These are phyloP conservation scores for Rugalucina vietnamica DNA, from an alignment of 2,888 invertebrate species.

Conservation along the genomic window DNA sequence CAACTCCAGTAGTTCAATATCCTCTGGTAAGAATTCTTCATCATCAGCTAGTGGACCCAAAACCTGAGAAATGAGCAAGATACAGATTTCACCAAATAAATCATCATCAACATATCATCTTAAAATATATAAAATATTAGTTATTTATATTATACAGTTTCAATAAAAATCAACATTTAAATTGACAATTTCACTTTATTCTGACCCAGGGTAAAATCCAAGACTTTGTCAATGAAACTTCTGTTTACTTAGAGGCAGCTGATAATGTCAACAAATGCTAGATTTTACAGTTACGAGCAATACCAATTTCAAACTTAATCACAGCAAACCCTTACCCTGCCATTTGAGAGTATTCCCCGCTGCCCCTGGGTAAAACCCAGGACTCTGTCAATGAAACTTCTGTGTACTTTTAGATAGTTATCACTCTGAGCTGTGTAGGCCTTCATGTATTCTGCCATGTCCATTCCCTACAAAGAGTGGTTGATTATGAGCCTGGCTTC, in stretches of 20 bases:
- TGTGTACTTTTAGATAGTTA: conserved; percentile 84
- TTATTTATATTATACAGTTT: too few relatives aligned
- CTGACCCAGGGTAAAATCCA: conserved; percentile 88
- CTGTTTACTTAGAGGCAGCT: conserved; percentile 85
- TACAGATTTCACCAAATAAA: too few relatives aligned
- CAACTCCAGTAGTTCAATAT: conserved; percentile 93
- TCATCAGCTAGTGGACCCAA: conserved; percentile 91
- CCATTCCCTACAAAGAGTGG: conserved; percentile 85
- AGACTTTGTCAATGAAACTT: conserved; percentile 89
- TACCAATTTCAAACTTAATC: too few relatives aligned
- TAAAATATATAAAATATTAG: too few relatives aligned
- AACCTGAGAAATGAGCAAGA: conserved; percentile 75
- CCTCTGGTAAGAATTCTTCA: conserved; percentile 93
- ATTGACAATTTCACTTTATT: too few relatives aligned
- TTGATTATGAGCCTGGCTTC: too few relatives aligned
- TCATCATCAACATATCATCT: too few relatives aligned
- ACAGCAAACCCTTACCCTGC: conserved; percentile 90
- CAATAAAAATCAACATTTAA: too few relatives aligned
- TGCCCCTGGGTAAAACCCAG: conserved; percentile 89
- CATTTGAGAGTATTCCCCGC: conserved; percentile 93
- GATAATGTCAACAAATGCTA: conserved; percentile 64
- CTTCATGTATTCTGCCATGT: conserved; percentile 82
- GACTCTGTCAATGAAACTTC: conserved; percentile 89
- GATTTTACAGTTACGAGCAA: too few relatives aligned
- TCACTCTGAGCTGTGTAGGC: conserved; percentile 69